Conservation (phyloP, 2,888 invertebrate genomes). For the Philonicus albiceps region DNA sequence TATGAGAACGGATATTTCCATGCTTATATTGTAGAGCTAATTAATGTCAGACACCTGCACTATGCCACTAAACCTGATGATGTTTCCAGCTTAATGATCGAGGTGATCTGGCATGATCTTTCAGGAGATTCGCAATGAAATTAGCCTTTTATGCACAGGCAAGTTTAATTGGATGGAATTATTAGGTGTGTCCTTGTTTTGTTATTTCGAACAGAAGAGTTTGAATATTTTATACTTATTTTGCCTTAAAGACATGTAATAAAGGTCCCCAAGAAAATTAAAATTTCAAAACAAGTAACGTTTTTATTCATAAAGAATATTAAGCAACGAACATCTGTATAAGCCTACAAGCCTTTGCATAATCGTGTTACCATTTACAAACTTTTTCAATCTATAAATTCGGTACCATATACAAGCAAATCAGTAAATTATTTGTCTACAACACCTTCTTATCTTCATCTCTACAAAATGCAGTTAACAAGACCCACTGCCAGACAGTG, state of each 20-base stretch:
- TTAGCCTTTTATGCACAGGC: neutral
- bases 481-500: neutral
- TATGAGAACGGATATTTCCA: neutral
- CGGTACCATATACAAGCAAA: neutral
- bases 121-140: neutral
- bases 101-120: neutral
- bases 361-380: neutral
- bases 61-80: neutral
- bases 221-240: neutral
- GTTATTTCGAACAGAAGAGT: neutral
- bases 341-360: neutral
- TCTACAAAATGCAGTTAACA: neutral
- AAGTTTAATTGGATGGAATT: neutral
- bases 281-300: neutral
- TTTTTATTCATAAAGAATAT: neutral
- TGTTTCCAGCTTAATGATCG: neutral
- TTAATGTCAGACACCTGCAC: constrained; percentile 12
- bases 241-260: too few relatives aligned
- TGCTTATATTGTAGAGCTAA: neutral
- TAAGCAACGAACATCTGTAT: too few relatives aligned
- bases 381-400: neutral
- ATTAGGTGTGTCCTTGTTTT: neutral
- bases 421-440: neutral
- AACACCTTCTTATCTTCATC: neutral
- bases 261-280: too few relatives aligned